Conservation (phyloP, 2,797 vertebrate species). For the Lagorchestes hirsutus region DNA sequence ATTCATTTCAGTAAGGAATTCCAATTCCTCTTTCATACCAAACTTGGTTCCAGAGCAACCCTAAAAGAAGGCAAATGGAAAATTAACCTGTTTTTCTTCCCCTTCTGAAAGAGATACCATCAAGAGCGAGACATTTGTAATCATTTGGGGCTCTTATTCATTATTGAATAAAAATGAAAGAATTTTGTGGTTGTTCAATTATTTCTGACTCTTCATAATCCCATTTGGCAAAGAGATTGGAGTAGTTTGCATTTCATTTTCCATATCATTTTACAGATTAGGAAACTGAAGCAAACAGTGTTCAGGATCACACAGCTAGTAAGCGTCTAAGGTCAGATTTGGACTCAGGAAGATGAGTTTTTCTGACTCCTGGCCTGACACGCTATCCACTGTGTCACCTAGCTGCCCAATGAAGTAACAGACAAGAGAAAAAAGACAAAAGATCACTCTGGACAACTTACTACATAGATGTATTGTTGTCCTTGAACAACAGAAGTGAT, state of each 20-base stretch:
- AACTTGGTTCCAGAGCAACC: not conserved
- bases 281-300: not conserved
- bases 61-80: not conserved
- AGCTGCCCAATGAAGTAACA: not conserved
- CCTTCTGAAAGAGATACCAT: not conserved
- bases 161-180: not conserved
- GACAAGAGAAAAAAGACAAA: not conserved
- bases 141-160: not conserved
- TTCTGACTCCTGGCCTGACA: not conserved
- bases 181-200: not conserved
- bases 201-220: not conserved
- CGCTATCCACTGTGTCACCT: not conserved
- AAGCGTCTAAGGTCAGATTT: not conserved
- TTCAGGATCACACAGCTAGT: not conserved
- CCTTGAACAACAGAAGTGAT: not conserved
- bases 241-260: not conserved
- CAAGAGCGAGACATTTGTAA: not conserved
- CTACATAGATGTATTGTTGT: not conserved
- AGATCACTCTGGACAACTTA: not conserved
- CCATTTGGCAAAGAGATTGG: not conserved
- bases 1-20: not conserved
- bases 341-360: not conserved
- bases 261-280: not conserved
- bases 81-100: not conserved
- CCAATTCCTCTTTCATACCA: not conserved